Base-by-base conservation (phyloP, 2,797 vertebrate genomes). In the Schizopygopsis pylzovi region DNA sequence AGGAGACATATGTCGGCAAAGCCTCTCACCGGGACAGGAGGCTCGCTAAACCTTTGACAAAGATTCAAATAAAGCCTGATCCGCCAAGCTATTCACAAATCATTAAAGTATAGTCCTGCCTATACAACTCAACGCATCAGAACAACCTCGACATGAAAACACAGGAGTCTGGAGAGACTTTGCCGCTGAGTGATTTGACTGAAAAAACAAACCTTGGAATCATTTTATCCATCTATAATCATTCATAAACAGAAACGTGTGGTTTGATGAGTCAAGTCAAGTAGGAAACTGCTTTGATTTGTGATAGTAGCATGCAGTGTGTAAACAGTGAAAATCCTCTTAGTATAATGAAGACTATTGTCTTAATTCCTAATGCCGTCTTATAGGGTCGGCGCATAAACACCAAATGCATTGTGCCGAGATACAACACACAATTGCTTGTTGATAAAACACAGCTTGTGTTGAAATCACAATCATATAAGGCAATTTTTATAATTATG, bases 1-100 rank as follows among this genome's bases (percentile, higher is more conserved):
- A 92, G 92, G 91, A 93, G 93, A 95, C 94, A 95, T 95, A 94
- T 95, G 95, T 95, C 90, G 80, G 91, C 91, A 94, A 94, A 95
- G 93, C 94, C 92, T 93, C 93, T 95, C 93, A 90, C 92, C 90
- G 89, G 91, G 92, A 90, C 92, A 89, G 90, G 90, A 91, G 85
- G 89, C 85, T 89, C 88, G 86, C 88, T 94, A 93, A 94, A 93
- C 91, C 87, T 11, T 81, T 89, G 88, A 94, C 93, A 94, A 93
- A 93, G 93, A 93, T 89, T 86, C 85, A 91, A 93, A 93, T 93
- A 94, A 94, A 94, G 92, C 88, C 85, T 89, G 89, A 91, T 91
- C 92, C 86, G 87, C 89, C 12, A 87, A 93, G 91, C 87, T 82
- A 87, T 92, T 92, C 84, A 84, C 85, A 79, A 72, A 90, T 89